Conservation (phyloP, 2,113 vertebrate species). For the Epinephelus fuscoguttatus region DNA sequence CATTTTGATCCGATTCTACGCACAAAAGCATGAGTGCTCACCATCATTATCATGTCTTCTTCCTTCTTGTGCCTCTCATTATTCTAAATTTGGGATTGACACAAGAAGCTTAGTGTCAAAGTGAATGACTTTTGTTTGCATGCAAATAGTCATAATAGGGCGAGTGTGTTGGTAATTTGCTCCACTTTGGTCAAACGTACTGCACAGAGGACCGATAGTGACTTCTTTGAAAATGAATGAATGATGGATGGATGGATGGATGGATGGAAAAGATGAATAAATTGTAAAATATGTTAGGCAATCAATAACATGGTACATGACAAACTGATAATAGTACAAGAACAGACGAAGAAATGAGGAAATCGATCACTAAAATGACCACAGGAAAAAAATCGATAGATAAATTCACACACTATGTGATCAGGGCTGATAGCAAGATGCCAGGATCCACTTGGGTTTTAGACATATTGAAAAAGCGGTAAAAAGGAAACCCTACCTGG, state of each 20-base stretch:
- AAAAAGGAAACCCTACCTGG: background rate
- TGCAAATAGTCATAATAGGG: background rate
- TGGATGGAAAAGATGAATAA: too few species aligned
- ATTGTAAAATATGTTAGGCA: background rate
- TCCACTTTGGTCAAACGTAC: background rate
- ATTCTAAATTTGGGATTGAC: background rate
- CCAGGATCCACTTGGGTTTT: background rate
- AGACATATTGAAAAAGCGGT: background rate
- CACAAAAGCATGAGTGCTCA: background rate
- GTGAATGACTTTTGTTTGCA: background rate
- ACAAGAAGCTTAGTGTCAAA: background rate
- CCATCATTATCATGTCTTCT: background rate
- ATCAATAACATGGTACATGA: background rate
- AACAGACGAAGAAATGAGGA: background rate
- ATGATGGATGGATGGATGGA: background rate
- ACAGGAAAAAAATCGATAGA: background rate
- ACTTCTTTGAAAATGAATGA: background rate
- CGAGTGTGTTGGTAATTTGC: background rate
- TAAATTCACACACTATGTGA: background rate
- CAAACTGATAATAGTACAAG: background rate
- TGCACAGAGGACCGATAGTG: background rate
- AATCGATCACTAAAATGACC: background rate
- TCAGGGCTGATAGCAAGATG: too few species aligned
- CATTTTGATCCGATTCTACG: conserved; percentile 47
- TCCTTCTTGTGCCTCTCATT: background rate